Conservation (phyloP, 2,797 vertebrate species). For the Poeciliopsis infans region DNA sequence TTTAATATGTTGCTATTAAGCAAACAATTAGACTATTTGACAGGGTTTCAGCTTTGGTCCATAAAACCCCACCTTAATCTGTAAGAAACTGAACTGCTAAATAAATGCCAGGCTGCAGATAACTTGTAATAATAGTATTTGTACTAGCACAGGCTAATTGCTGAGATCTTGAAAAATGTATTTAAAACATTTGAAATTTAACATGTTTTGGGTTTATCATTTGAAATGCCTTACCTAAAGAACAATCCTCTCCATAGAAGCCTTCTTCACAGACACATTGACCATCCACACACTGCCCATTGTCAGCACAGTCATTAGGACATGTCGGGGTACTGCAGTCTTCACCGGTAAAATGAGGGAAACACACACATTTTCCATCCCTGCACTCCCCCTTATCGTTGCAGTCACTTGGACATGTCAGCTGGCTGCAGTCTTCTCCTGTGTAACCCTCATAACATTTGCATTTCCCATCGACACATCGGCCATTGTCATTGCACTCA, state of each 20-base stretch:
- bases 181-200: neutral
- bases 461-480: constrained; percentile 83
- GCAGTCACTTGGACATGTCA: constrained; percentile 83
- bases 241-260: constrained; percentile 85
- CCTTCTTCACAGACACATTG: constrained; percentile 85
- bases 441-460: constrained; percentile 81
- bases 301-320: constrained; percentile 82
- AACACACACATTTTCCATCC: constrained; percentile 84
- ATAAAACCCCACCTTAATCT: neutral
- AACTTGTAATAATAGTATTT: neutral
- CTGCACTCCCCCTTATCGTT: constrained; percentile 85
- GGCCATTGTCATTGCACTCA: constrained; percentile 85
- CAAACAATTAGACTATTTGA: neutral
- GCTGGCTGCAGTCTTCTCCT: constrained; percentile 83
- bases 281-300: constrained; percentile 86
- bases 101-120: neutral
- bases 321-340: constrained; percentile 85
- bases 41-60: neutral
- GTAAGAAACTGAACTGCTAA: neutral
- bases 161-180: neutral
- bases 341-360: constrained; percentile 78
- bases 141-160: neutral
- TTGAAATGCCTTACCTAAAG: constrained; percentile 68
- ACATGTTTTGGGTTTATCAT: neutral
- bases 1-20: neutral